Base-by-base conservation (phyloP, 2,797 vertebrate species). In the Rhadinocentrus ornatus region DNA sequence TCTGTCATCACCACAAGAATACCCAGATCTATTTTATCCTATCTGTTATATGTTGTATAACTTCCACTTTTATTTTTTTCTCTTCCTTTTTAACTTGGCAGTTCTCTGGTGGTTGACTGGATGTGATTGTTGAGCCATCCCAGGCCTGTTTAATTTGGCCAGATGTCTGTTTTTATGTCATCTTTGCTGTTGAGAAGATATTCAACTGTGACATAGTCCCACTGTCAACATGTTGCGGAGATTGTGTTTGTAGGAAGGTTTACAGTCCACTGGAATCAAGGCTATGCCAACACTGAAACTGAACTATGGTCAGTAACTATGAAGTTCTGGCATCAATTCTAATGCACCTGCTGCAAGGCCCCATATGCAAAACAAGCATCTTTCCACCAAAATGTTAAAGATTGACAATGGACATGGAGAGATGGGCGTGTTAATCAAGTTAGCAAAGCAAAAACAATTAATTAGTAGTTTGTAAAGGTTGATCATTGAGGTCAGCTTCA, bases 251-350 rank as follows among this genome's bases (percentile, higher is more conserved):
- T 22, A 50, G 26, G 0, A 53, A 18, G 31, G 57, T 71, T 66
- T 66, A 56, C 44, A 35, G 32, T 70, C n/a, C 29, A 73, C 18
- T 34, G 27, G 18, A 22, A 44, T 62, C 57, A 66, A 32, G 32
- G 29, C 10, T 37, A 52, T 3, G 8, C 10, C 20, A 35, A 9
- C 61, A 59, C 1, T 15, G 6, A 68, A 62, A 61, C 22, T 69
- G 27, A 56, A 62, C 62, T 57, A 2, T 68, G 65, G 2, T 60
- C 22, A n/a, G 10, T 52, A 63, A 50, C 46, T 29, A 3, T 29
- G 29, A 6, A 52, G 9, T 1, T 35, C 41, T 26, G 56, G 8
- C 6, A 34, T 60, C 3, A 26, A 4, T 48, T 32, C 26, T 11
- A 41, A 29, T 62, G 5, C 39, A 27, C 22, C 48, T 12, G 48